phyloP scores from a whole-genome alignment of 2,797 vertebrate genomes.

The Hafferia zeledoni region DNA sequence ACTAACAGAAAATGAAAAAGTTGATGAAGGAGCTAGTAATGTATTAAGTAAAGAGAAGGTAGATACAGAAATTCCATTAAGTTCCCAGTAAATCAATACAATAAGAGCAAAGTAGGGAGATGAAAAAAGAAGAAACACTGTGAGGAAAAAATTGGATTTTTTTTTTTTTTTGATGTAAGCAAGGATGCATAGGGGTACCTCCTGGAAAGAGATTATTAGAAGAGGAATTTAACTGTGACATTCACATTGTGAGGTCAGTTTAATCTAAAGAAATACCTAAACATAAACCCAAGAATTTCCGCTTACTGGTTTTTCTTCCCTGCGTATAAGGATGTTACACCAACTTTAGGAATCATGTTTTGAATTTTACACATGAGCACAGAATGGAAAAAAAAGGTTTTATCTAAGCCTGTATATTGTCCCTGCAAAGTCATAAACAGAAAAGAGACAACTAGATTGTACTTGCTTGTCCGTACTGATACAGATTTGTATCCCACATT shows the following conservation, averaged over 20 bases:
- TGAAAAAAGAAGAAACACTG: background rate
- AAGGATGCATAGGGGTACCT: background rate
- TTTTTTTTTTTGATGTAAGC: background rate
- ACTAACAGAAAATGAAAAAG: conserved; percentile 7
- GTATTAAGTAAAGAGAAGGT: conserved; percentile 13
- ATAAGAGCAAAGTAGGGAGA: background rate
- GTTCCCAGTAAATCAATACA: background rate
- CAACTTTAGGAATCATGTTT: background rate
- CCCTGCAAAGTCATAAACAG: background rate
- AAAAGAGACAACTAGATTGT: background rate
- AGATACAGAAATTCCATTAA: background rate
- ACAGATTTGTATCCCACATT: background rate
- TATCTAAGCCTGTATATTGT: background rate
- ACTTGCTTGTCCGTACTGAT: background rate
- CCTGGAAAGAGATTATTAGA: background rate
- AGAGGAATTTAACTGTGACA: background rate
- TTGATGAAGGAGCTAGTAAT: background rate
- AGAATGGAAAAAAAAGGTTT: background rate
- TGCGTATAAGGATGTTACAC: background rate
- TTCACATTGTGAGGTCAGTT: background rate
- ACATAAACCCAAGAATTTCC: background rate
- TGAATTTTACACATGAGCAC: background rate
- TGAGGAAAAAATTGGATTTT: background rate
- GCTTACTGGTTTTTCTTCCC: background rate
- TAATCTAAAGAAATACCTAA: conserved; percentile 12